Conservation (phyloP, 2,888 invertebrate species). For the Hypena proboscidalis region DNA sequence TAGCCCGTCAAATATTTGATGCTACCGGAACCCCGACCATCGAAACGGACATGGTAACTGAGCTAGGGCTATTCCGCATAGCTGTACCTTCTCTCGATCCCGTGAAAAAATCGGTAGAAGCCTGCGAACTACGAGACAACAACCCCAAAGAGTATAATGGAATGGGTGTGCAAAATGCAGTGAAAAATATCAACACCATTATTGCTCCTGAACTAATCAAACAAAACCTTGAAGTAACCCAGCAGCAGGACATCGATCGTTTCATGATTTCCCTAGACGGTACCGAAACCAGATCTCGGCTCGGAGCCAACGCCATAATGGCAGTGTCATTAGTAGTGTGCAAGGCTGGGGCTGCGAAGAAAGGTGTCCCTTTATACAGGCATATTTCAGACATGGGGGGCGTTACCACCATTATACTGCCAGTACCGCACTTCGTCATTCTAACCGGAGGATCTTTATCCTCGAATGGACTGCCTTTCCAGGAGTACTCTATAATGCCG, state of each 20-base stretch:
- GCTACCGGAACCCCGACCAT: conserved; percentile 98
- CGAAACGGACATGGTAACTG: conserved; percentile 94
- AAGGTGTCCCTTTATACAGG: conserved; percentile 93
- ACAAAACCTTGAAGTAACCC: conserved; percentile 92
- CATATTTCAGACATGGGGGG: conserved; percentile 98
- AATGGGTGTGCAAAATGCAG: conserved; percentile 96
- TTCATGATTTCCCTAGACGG: conserved; percentile 96
- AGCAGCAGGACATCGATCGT: conserved; percentile 95
- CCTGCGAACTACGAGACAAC: conserved; percentile 96
- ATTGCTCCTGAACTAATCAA: conserved; percentile 93
- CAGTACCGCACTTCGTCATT: conserved; percentile 98
- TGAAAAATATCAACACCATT: conserved; percentile 94
- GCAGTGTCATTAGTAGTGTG: conserved; percentile 98
- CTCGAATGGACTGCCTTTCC: conserved; percentile 97
- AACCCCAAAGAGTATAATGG: conserved; percentile 94
- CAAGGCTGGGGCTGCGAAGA: conserved; percentile 98
- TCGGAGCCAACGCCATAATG: conserved; percentile 98
- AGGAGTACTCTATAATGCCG: conserved; percentile 97
- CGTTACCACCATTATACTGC: conserved; percentile 94
- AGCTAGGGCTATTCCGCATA: conserved; percentile 94
- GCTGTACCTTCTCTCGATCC: conserved; percentile 99
- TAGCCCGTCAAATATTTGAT: conserved; percentile 98
- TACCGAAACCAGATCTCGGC: conserved; percentile 96
- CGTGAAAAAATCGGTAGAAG: conserved; percentile 97
- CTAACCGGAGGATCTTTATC: conserved; percentile 99